Conservation (phyloP, 2,888 invertebrate genomes). For the Cotesia congregata region DNA sequence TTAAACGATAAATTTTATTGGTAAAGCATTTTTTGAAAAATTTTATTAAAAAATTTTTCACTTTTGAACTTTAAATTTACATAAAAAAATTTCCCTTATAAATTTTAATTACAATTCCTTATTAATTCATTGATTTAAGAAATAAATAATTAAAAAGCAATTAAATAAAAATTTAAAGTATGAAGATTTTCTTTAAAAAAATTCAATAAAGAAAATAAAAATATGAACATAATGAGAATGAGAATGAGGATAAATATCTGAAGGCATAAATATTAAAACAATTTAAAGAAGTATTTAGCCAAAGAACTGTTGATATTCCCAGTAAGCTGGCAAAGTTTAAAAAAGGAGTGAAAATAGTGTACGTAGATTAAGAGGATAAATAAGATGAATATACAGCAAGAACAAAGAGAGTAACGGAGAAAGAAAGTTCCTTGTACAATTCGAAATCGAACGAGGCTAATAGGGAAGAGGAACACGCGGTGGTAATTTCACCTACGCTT, state of each 20-base stretch:
- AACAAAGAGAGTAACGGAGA: slow-evolving; percentile 12
- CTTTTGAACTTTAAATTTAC: too few species aligned
- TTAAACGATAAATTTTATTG: too few species aligned
- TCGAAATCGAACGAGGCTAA: slow-evolving; percentile 65
- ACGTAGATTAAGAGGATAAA: slow-evolving; percentile 1
- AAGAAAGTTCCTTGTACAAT: slow-evolving; percentile 39
- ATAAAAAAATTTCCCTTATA: too few species aligned
- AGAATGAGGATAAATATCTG: too few species aligned
- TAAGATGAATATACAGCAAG: neutral
- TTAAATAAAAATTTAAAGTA: too few species aligned
- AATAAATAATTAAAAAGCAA: too few species aligned
- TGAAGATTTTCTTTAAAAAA: neutral
- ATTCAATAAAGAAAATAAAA: neutral
- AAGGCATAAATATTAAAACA: neutral
- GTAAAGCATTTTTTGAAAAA: too few species aligned
- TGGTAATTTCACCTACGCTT: slow-evolving; percentile 67
- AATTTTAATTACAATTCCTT: too few species aligned
- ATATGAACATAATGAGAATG: neutral
- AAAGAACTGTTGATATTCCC: neutral
- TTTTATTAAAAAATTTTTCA: too few species aligned
- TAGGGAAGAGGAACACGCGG: slow-evolving; percentile 60
- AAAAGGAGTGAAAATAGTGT: slow-evolving; percentile 1
- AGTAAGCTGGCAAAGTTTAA: neutral
- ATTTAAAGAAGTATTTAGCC: neutral
- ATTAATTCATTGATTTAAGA: too few species aligned